Evolutionary conservation across 2,797 vertebrate species (phyloP), one percentile per base, ranked within the genome.

Genomic region (Galago senegalensis): DNA sequence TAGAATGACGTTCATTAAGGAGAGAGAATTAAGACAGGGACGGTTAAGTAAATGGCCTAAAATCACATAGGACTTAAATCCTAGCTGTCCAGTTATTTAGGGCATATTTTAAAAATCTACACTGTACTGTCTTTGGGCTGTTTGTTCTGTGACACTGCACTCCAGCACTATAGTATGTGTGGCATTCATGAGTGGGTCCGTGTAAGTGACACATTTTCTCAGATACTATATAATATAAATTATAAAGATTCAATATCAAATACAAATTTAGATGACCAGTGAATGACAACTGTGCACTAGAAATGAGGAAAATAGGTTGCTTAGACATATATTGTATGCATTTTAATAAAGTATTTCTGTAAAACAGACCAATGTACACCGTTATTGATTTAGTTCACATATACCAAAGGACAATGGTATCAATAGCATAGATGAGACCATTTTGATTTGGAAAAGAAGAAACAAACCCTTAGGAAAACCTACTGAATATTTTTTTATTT

Each of bases 401-500:
- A 21, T 29, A 5, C 6, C 21, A 80, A 5, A 58, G 23, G 37
- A 86, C 9, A 37, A 56, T 12, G 14, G 1, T 49, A 75, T 86
- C 10, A 37, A 34, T 69, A 76, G 3, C 23, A 61, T 27, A 87
- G 43, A 53, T 72, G 23, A 81, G 7, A 84, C 31, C 3, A 80
- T 67, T 63, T 76, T 90, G 13, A 69, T 56, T 23, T 17, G 9
- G 7, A 69, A 83, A 82, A 53, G 63, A 82, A 75, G 27, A 5
- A 7, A 77, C n/a, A 69, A 75, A 10, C 6, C 8, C 2, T 31
- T 53, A 80, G 16, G 92, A 95, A 87, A 31, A 40, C 5, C 12
- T 85, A 77, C 37, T 63, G 5, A 40, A 67, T 53, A 31, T 88
- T 87, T 77, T 77, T 12, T 12, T 21, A 97, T 96, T 49, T 60